Percentiles rank a stretch among this genome's conserved stretches.
These are phyloP conservation scores for Brienomyrus brachyistius DNA, from an alignment of 2,113 vertebrate genomes.

Conservation along the genomic window DNA sequence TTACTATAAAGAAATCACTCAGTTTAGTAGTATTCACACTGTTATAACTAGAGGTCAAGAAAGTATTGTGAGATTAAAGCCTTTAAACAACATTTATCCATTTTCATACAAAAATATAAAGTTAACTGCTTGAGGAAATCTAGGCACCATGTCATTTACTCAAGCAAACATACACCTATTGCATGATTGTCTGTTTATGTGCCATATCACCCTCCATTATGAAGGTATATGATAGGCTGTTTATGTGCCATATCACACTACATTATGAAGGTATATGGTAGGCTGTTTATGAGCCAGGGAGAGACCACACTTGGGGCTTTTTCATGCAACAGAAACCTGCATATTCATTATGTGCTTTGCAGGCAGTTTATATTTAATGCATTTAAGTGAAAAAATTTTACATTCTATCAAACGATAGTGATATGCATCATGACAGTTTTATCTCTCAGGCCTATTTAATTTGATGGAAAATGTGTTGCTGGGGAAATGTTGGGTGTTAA, in stretches of 20 bases:
- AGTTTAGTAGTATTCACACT: background rate
- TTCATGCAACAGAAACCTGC: background rate
- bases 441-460: background rate
- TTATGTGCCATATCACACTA: background rate
- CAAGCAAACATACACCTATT: background rate
- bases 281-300: background rate
- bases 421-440: background rate
- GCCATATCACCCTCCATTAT: background rate
- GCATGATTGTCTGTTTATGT: background rate
- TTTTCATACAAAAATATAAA: background rate
- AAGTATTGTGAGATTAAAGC: background rate
- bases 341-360: too few species aligned
- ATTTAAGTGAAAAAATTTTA: background rate
- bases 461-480: background rate
- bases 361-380: too few species aligned
- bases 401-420: background rate
- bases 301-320: background rate
- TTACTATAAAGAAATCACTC: background rate
- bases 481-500: background rate
- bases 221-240: background rate
- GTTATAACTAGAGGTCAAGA: background rate
- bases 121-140: background rate
- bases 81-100: background rate
- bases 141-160: background rate
- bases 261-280: background rate